phyloP scores from a whole-genome alignment of 1,140 invertebrate genomes.

The Drosophila micromelanica region DNA sequence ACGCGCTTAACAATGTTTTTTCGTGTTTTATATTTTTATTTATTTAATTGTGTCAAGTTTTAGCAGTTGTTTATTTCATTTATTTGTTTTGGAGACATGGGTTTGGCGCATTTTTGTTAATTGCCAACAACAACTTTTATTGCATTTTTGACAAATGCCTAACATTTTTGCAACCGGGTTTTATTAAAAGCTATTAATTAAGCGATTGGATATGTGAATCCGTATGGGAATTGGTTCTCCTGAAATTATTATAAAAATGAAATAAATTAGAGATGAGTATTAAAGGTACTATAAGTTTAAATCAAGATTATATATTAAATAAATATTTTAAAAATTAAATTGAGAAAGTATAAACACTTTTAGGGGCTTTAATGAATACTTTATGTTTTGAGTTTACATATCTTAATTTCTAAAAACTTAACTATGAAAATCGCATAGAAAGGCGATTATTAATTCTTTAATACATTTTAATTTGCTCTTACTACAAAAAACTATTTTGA shows the following conservation, averaged over 20 bases:
- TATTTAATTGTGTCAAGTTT: slow-evolving; percentile 13
- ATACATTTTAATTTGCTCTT: too few relatives aligned
- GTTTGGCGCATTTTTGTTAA: slow-evolving; percentile 31
- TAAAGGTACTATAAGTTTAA: too few relatives aligned
- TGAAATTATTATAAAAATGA: slow-evolving; percentile 9
- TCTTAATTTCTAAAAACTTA: too few relatives aligned
- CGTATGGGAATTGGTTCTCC: neutral
- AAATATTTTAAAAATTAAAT: too few relatives aligned
- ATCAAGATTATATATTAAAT: too few relatives aligned
- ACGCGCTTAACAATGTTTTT: slow-evolving; percentile 18
- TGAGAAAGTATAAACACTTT: too few relatives aligned
- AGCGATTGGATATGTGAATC: slow-evolving; percentile 32
- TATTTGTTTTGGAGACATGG: slow-evolving; percentile 40
- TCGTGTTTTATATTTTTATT: slow-evolving; percentile 31
- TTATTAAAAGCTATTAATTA: slow-evolving; percentile 32
- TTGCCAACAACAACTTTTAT: slow-evolving; percentile 53
- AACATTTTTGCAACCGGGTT: slow-evolving; percentile 51
- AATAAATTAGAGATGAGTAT: neutral
- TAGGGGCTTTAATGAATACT: too few relatives aligned
- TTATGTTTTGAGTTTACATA: too few relatives aligned
- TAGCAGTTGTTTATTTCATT: slow-evolving; percentile 38
- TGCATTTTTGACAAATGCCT: slow-evolving; percentile 33
- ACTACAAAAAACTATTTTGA: too few relatives aligned
- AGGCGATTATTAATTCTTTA: too few relatives aligned
- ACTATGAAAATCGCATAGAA: neutral